Base-by-base conservation (phyloP, 2,797 vertebrate species). In the Lagocephalus sceleratus region DNA sequence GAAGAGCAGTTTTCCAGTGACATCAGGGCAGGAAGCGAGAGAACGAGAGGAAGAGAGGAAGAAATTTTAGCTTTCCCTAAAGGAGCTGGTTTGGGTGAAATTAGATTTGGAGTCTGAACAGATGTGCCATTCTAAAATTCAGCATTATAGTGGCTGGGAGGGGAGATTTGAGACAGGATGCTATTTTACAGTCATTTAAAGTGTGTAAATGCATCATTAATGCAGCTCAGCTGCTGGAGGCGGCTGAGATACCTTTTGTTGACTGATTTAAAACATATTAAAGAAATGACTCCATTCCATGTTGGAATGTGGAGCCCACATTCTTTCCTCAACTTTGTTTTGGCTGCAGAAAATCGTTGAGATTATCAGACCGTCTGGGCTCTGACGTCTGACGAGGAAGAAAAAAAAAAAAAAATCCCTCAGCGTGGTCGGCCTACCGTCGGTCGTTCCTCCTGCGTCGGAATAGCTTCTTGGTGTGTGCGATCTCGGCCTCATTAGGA, bases 381-480 rank as follows among this genome's bases (percentile, higher is more conserved):
- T 55, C 62, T 53, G 62, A 84, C 70, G 54, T 73, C 62, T 66
- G 66, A 67, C 71, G 60, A 68, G 41, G 17, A 10, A 5, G 17
- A 19, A 20, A 19, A 1, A 20, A 17, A 60, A 60, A 40, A 16
- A 40, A 43, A 10, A 64, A 69, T 70, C 71, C 63, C 69, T 47
- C 48, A 62, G 53, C 48, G 57, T 56, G 46, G 46, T 47, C 62
- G 53, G 51, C 22, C 88, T 90, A 99, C 97, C 95, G 93, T 59
- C 95, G 91, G 78, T 98, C 96, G 3, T 91, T 97, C 72, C 92
- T 93, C 68, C 91, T 92, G 71, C 95, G 92, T 63, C 95, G 90
- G 89, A 98, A 98, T 32, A 98, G 85, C 69, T 98, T 98, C 94
- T 99, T 98, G 74, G 97, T 96, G 75, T 97, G 94, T 23, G 95